Conservation (phyloP, 2,888 invertebrate species). For the Standfussiana lucernea region DNA sequence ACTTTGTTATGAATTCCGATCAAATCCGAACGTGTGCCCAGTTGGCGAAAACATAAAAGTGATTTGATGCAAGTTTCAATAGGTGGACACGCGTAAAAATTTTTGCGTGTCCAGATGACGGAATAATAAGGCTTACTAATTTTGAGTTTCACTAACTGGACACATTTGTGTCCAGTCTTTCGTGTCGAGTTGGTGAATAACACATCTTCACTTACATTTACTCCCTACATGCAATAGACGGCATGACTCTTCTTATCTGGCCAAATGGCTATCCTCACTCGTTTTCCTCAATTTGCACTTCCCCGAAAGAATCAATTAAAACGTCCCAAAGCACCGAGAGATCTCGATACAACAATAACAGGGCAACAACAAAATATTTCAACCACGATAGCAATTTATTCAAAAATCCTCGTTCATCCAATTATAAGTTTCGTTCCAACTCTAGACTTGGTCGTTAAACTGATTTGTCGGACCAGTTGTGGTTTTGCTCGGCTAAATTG, state of each 20-base stretch:
- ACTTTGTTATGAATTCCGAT: too few species aligned
- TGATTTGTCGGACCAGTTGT: slow-evolving; percentile 55
- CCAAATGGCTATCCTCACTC: background rate
- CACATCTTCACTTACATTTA: too few species aligned
- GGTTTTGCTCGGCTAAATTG: slow-evolving; percentile 49
- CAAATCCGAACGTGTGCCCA: too few species aligned
- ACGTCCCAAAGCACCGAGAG: background rate
- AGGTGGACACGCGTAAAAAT: too few species aligned
- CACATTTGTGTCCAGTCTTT: too few species aligned
- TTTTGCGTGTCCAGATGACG: too few species aligned
- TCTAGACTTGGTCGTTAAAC: slow-evolving; percentile 51
- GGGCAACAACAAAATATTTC: slow-evolving; percentile 38
- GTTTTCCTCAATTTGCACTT: background rate
- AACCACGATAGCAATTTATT: slow-evolving; percentile 54
- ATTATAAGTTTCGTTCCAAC: slow-evolving; percentile 61
- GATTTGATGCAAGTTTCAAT: too few species aligned
- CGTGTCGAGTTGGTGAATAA: too few species aligned
- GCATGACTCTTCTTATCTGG: background rate
- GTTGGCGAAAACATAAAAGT: too few species aligned
- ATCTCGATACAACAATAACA: slow-evolving; percentile 7
- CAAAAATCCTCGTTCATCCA: slow-evolving; percentile 54
- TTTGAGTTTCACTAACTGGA: too few species aligned
- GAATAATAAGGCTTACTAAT: too few species aligned
- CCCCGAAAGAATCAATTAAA: background rate
- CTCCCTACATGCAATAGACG: background rate